Conservation (phyloP, 2,888 invertebrate species). For the Coleophora flavipennella region DNA sequence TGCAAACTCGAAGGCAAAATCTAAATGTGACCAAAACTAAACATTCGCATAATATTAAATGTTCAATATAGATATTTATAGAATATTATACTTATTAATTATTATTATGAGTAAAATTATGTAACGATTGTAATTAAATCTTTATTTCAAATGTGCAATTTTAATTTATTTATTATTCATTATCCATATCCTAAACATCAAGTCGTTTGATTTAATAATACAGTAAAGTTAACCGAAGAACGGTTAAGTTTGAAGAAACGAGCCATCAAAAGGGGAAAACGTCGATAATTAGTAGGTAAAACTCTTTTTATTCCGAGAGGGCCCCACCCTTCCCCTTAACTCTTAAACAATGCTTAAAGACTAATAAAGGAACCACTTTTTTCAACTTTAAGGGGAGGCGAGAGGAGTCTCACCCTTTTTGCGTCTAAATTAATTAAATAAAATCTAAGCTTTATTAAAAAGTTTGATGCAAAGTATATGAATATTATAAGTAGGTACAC, state of each 20-base stretch:
- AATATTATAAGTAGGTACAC: too few relatives aligned
- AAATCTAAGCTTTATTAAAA: constrained; percentile 14
- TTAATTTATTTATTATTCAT: constrained; percentile 48
- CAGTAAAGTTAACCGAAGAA: constrained; percentile 27
- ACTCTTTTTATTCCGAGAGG: constrained; percentile 39
- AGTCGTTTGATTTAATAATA: not conserved
- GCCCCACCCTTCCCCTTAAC: constrained; percentile 49
- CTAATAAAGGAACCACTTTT: constrained; percentile 62
- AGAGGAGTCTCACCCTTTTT: constrained; percentile 21
- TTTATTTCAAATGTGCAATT: constrained; percentile 54
- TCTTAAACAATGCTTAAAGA: constrained; percentile 64
- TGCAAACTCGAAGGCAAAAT: constrained; percentile 9
- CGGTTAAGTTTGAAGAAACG: constrained; percentile 33
- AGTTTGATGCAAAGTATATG: constrained; percentile 2
- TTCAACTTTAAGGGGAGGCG: constrained; percentile 38
- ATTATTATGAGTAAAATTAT: constrained; percentile 68
- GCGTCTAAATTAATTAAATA: constrained; percentile 26
- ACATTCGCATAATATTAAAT: constrained; percentile 70
- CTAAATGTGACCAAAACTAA: constrained; percentile 68
- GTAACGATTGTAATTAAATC: constrained; percentile 72
- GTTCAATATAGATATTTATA: constrained; percentile 71
- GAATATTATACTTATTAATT: constrained; percentile 66
- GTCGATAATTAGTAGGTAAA: constrained; percentile 60
- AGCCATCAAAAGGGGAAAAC: constrained; percentile 50
- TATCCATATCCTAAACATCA: constrained; percentile 1